Evolutionary conservation across 1,140 invertebrate species (phyloP), one percentile per base, ranked within the genome.

Genomic region (Hyles vespertilio): DNA sequence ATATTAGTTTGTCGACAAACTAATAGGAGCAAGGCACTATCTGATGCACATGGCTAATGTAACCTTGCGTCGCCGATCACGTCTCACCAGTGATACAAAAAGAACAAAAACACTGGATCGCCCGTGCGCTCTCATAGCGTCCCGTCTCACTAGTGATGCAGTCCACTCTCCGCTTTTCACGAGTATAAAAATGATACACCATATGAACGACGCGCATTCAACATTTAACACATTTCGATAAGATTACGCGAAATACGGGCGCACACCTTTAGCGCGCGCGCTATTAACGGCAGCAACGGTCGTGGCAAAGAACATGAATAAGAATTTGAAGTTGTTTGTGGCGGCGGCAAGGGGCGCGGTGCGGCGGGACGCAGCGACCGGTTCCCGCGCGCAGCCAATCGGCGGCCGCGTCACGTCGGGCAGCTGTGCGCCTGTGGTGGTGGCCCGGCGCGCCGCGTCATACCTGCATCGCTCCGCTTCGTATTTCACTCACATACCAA

Each of bases 1-100:
- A 84, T 86, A 87, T 84, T 81, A 84, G 77, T 87, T 84, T 84
- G 68, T 76, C 64, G 51, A 79, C 76, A 85, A 89, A 86, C 84
- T 81, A 82, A 88, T 79, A 84, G 58, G 70, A 88, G 81, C 83
- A 81, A 76, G 67, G 67, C 81, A 83, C 78, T 87, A 87, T 73
- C 81, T 88, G 71, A 83, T 77, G 79, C 86, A 89, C 86, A 89
- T 89, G 84, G 82, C 69, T 72, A 72, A 76, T 73, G 77, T 76
- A 71, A 75, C 73, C 74, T 74, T 78, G 70, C 66, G 63, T 66
- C 74, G 79, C 72, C 77, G 72, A 67, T 80, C 77, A 81, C 79
- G 67, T 75, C 84, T 70, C 79, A 79, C 75, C 74, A 76, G 74
- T 77, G 67, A 80, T 80, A 84, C 77, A 86, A 89, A 86, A 85